Evolutionary conservation across 2,797 vertebrate species (phyloP).

Genomic region (Micrastur ruficollis): DNA sequence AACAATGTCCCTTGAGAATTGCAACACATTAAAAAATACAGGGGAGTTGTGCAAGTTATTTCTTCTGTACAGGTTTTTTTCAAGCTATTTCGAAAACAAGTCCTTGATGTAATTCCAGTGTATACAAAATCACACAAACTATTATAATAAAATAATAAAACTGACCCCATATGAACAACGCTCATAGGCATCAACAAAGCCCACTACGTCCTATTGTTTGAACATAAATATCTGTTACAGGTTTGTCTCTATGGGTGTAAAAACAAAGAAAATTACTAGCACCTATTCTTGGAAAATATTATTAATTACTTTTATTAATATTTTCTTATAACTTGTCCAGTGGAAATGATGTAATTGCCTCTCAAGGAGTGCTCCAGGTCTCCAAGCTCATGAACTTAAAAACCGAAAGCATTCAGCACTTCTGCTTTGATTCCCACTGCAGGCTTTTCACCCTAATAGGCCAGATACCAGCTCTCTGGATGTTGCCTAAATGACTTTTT

Average conservation of each 20-base stretch:
- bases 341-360: background rate
- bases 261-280: background rate
- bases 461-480: background rate
- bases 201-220: background rate
- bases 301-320: background rate
- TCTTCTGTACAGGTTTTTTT: background rate
- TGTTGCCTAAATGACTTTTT: background rate
- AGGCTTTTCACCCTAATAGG: background rate
- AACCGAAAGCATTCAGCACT: background rate
- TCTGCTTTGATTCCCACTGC: background rate
- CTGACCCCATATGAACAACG: accelerated
- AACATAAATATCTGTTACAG: background rate
- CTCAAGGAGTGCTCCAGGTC: background rate
- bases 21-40: background rate
- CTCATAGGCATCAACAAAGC: background rate
- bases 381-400: background rate
- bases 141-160: background rate
- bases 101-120: background rate
- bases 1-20: background rate
- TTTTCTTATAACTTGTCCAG: background rate
- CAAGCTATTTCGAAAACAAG: background rate
- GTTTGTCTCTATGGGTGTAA: background rate
- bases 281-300: background rate
- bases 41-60: background rate
- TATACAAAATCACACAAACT: background rate